Conservation (phyloP, 2,797 vertebrate species). For the Dipus sagitta region DNA sequence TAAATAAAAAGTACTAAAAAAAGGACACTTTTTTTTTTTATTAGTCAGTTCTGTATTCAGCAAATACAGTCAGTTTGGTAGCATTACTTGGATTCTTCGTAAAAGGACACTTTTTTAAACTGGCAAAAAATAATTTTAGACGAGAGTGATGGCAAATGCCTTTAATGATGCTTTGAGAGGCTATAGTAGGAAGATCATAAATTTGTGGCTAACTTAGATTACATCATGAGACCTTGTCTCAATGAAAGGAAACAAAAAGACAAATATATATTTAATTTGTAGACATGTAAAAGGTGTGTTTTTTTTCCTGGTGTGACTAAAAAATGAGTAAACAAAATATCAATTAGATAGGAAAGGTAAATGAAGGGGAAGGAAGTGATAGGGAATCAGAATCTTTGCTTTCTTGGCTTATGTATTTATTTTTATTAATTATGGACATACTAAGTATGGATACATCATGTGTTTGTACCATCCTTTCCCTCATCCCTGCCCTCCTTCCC, state of each 20-base stretch:
- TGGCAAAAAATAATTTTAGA: slow-evolving; percentile 49
- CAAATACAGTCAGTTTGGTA: too few relatives aligned
- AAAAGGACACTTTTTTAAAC: neutral
- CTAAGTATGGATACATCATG: too few relatives aligned
- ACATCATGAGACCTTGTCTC: neutral
- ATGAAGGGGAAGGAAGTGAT: neutral
- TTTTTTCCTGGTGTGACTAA: neutral
- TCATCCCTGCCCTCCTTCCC: too few relatives aligned
- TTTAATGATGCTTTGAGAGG: neutral
- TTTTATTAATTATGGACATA: too few relatives aligned
- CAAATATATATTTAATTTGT: neutral
- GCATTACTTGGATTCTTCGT: too few relatives aligned
- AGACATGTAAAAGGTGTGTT: neutral
- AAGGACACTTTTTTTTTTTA: neutral
- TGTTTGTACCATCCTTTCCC: too few relatives aligned
- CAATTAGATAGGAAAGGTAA: neutral
- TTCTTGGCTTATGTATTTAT: too few relatives aligned
- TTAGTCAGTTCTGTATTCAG: too few relatives aligned
- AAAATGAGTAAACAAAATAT: neutral
- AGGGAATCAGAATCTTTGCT: too few relatives aligned
- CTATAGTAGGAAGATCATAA: neutral
- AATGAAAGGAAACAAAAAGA: neutral
- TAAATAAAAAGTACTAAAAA: neutral
- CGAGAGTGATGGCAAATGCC: neutral
- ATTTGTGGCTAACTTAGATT: neutral